A percentile compares a stretch with the other conserved stretches of the same genome.
These are phyloP conservation scores for Drosophila bocki DNA, from an alignment of 1,140 invertebrate genomes.

Conservation along the genomic window DNA sequence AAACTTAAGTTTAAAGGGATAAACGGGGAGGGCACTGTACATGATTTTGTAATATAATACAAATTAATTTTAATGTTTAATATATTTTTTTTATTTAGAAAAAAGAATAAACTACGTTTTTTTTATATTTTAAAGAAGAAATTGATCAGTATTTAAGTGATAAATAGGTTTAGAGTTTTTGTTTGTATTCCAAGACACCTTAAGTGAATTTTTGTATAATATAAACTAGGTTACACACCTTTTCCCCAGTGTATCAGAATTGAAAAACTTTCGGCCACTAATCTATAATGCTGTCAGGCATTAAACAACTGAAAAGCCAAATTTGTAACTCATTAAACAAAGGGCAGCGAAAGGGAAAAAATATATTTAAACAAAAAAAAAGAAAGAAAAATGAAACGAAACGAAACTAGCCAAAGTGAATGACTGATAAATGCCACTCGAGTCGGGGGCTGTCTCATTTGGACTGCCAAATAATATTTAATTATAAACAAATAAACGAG, in stretches of 20 bases:
- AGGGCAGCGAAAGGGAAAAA: slow-evolving; percentile 17
- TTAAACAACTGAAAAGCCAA: slow-evolving; percentile 81
- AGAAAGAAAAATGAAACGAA: slow-evolving; percentile 31
- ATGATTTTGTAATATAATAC: no score
- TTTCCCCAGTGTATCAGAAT: slow-evolving; percentile 20
- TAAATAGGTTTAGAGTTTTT: no score
- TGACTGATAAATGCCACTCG: slow-evolving; percentile 78
- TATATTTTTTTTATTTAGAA: neutral
- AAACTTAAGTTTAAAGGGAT: neutral
- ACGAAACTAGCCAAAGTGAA: slow-evolving; percentile 65
- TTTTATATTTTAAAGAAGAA: no score
- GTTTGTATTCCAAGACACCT: no score
- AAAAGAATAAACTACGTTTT: no score
- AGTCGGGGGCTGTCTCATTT: slow-evolving; percentile 74
- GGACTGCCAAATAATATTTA: slow-evolving; percentile 82
- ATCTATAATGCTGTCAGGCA: slow-evolving; percentile 83
- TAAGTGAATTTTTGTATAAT: no score
- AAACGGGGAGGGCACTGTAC: no score
- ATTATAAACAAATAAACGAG: slow-evolving; percentile 82
- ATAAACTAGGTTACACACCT: no score
- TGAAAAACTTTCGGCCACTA: slow-evolving; percentile 75
- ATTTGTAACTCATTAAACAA: slow-evolving; percentile 81
- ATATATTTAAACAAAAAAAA: slow-evolving; percentile 7
- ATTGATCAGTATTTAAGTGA: no score
- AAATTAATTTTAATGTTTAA: no score